phyloP scores from a whole-genome alignment of 1,140 invertebrate genomes.

The Drosophila pandora region DNA sequence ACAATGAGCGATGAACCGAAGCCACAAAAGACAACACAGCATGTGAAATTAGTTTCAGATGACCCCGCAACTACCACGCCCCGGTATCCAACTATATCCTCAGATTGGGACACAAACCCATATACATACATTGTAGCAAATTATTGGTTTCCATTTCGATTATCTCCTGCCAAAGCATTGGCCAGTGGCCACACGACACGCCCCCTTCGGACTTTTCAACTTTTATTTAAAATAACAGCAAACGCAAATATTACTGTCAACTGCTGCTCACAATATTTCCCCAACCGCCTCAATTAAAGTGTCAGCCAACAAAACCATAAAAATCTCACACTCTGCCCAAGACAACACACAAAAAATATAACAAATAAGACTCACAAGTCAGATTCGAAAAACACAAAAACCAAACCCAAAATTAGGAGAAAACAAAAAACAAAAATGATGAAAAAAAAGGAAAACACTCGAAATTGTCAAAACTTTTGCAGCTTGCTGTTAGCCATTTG shows the following conservation, averaged over 20 bases:
- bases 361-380: slow-evolving; percentile 32
- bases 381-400: slow-evolving; percentile 32
- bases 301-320: slow-evolving; percentile 51
- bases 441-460: slow-evolving; percentile 41
- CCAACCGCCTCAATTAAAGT: slow-evolving; percentile 65
- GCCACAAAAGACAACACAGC: slow-evolving; percentile 74
- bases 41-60: slow-evolving; percentile 72
- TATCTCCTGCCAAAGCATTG: slow-evolving; percentile 1
- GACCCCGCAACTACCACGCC: slow-evolving; percentile 13
- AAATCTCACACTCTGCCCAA: not conserved
- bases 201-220: slow-evolving; percentile 25
- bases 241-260: slow-evolving; percentile 55
- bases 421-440: slow-evolving; percentile 5
- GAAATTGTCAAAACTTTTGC: slow-evolving; percentile 60
- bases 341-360: slow-evolving; percentile 14
- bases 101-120: slow-evolving; percentile 1
- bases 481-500: slow-evolving; percentile 54
- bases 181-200: not conserved
- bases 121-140: slow-evolving; percentile 37
- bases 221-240: slow-evolving; percentile 53
- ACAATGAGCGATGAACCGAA: slow-evolving; percentile 71
- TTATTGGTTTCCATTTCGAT: slow-evolving; percentile 60
- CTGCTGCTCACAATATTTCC: slow-evolving; percentile 50
- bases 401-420: slow-evolving; percentile 38
- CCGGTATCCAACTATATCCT: not conserved